Conservation (phyloP, 2,888 invertebrate genomes). For the Zygogramma bicolorata region DNA sequence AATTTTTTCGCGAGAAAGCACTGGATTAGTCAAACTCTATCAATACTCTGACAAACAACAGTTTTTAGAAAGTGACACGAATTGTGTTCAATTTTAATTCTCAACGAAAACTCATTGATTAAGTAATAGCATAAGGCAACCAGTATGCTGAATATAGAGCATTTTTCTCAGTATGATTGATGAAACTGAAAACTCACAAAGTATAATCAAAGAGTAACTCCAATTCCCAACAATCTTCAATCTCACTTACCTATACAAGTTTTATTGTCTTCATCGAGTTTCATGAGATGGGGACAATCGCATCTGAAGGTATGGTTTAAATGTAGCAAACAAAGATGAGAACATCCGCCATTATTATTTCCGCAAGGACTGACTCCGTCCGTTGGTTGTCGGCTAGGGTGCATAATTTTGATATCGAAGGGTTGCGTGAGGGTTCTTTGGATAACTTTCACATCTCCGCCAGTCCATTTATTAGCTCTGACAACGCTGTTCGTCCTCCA, state of each 20-base stretch:
- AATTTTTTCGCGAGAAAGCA: too few species aligned
- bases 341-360: slow-evolving; percentile 79
- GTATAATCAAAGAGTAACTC: neutral
- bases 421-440: slow-evolving; percentile 89
- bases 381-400: slow-evolving; percentile 80
- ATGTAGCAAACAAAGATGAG: slow-evolving; percentile 84
- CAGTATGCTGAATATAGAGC: too few species aligned
- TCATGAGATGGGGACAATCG: slow-evolving; percentile 91
- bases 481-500: slow-evolving; percentile 91
- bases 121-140: too few species aligned
- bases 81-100: too few species aligned
- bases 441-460: slow-evolving; percentile 80
- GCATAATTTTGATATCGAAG: slow-evolving; percentile 88
- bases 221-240: neutral
- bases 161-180: neutral
- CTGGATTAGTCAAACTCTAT: too few species aligned
- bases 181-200: neutral
- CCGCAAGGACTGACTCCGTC: slow-evolving; percentile 77
- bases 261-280: slow-evolving; percentile 74
- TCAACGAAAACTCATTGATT: too few species aligned
- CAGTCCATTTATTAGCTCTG: slow-evolving; percentile 90
- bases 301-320: slow-evolving; percentile 76
- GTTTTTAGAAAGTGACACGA: too few species aligned
- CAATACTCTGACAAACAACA: too few species aligned
- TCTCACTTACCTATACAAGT: slow-evolving; percentile 74